Evolutionary conservation across 1,140 invertebrate species (phyloP).

Genomic region (Drosophila pruinosa): DNA sequence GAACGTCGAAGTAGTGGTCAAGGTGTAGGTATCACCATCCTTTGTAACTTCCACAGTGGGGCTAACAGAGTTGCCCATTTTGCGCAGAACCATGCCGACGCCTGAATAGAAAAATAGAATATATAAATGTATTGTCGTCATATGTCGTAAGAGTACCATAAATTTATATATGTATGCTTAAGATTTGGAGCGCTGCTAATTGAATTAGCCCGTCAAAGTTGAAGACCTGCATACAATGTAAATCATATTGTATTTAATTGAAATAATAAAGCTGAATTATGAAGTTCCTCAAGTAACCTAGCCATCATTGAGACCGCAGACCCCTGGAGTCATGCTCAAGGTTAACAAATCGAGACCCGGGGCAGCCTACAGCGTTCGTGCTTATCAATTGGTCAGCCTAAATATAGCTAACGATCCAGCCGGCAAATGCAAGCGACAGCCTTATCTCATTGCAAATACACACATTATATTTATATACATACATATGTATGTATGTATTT

Average conservation of each 20-base stretch:
- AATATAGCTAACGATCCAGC: conserved; percentile 43
- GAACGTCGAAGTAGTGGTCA: conserved; percentile 92
- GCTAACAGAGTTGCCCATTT: conserved; percentile 89
- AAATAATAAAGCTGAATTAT: conserved; percentile 74
- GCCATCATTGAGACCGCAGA: background rate
- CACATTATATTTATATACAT: conserved; percentile 6
- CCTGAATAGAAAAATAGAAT: conserved; percentile 84
- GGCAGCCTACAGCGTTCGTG: conserved; percentile 20
- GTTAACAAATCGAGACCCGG: conserved; percentile 52
- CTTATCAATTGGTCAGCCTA: conserved; percentile 66
- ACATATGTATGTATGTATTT: background rate
- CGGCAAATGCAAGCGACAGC: conserved; percentile 24
- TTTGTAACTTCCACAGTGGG: conserved; percentile 89
- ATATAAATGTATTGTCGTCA: conserved; percentile 5
- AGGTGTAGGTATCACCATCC: conserved; percentile 87
- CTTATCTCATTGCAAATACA: conserved; percentile 49
- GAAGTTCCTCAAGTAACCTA: conserved; percentile 47
- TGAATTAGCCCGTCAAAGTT: conserved; percentile 69
- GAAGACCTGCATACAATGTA: conserved; percentile 68
- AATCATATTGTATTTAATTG: conserved; percentile 79
- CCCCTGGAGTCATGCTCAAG: conserved; percentile 65
- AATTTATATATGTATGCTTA: conserved; percentile 1
- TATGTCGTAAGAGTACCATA: background rate
- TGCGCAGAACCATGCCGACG: conserved; percentile 89
- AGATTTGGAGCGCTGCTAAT: conserved; percentile 55